A percentile compares a stretch with the other conserved stretches of the same genome.
Evolutionary conservation across 2,797 vertebrate genomes (phyloP).

Genomic region (Sitta carolinensis): DNA sequence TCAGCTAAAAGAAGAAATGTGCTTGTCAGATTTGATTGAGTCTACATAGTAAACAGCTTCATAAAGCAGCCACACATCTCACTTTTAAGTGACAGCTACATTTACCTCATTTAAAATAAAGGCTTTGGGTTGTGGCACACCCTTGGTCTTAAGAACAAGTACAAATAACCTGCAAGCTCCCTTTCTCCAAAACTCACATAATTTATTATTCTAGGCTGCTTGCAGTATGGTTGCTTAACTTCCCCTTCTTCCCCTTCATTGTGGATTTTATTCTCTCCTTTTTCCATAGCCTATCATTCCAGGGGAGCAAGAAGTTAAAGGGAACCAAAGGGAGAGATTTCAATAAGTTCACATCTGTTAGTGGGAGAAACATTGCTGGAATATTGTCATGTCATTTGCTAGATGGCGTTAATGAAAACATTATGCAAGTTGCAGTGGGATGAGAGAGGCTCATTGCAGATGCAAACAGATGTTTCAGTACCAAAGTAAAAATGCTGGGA

Average conservation of each 20-base stretch:
- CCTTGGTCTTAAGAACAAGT: not conserved
- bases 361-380: conserved; percentile 25
- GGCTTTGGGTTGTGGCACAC: not conserved
- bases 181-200: not conserved
- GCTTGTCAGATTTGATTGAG: not conserved
- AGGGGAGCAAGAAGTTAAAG: conserved; percentile 21
- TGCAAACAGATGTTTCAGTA: conserved; percentile 74
- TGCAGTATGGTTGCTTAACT: not conserved
- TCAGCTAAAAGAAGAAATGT: not conserved
- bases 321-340: conserved; percentile 58
- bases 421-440: conserved; percentile 59
- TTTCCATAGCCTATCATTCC: not conserved
- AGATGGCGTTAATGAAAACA: conserved; percentile 50
- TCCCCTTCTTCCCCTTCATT: not conserved
- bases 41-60: not conserved
- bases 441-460: conserved; percentile 49
- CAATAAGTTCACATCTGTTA: conserved; percentile 51
- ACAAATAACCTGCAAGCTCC: not conserved
- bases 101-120: not conserved
- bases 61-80: not conserved
- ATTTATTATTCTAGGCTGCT: not conserved
- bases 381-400: conserved; percentile 44
- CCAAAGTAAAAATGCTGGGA: conserved; percentile 52
- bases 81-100: not conserved
- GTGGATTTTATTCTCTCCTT: not conserved